Percentiles rank a stretch among this genome's conserved stretches.
Evolutionary conservation across 2,797 vertebrate species (phyloP).

Genomic region (Spizella passerina): DNA sequence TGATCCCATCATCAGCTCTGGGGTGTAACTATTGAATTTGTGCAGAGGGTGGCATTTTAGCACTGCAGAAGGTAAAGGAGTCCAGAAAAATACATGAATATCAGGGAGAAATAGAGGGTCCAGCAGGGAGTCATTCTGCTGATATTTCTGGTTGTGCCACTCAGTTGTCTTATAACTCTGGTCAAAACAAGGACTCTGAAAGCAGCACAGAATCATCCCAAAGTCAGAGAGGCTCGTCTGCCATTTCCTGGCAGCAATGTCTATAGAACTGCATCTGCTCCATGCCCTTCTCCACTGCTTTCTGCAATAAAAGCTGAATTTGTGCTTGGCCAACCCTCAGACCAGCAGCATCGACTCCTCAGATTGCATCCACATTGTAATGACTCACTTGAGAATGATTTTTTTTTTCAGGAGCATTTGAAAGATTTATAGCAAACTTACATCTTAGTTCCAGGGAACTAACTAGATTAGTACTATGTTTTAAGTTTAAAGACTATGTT

Average conservation of each 20-base stretch:
- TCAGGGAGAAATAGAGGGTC: neutral
- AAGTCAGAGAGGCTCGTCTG: neutral
- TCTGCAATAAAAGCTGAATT: neutral
- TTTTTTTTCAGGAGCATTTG: neutral
- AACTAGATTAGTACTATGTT: neutral
- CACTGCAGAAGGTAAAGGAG: neutral
- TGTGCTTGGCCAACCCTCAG: neutral
- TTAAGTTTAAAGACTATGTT: too few relatives aligned
- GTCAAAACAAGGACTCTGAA: neutral
- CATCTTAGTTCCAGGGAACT: neutral
- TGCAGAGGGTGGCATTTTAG: slow-evolving; percentile 16
- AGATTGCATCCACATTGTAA: neutral
- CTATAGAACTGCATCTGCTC: neutral
- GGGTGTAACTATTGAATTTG: neutral
- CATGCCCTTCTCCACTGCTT: neutral
- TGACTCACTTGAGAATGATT: neutral
- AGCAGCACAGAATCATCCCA: neutral
- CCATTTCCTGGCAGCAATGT: neutral
- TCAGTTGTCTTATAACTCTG: neutral
- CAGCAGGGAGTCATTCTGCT: neutral
- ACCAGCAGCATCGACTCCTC: neutral
- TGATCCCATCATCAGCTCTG: neutral
- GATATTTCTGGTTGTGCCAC: neutral
- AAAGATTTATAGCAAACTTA: neutral
- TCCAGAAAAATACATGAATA: neutral